Conservation (phyloP, 2,113 vertebrate species). For the Phaethon lepturus region DNA sequence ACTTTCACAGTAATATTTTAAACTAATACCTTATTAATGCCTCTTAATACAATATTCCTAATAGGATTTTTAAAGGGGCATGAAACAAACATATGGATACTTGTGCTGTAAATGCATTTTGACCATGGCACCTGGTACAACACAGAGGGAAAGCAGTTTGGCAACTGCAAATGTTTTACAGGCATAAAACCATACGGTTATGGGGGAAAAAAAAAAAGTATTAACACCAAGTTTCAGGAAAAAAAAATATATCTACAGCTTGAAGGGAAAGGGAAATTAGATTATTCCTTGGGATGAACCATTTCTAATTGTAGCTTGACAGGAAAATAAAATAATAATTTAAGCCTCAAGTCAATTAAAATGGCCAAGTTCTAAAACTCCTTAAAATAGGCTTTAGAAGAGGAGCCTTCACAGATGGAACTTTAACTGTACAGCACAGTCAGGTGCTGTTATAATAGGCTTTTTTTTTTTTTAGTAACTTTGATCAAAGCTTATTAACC, state of each 20-base stretch:
- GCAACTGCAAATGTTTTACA: neutral
- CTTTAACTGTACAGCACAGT: neutral
- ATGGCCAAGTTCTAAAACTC: neutral
- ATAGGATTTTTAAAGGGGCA: neutral
- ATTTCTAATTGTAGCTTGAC: neutral
- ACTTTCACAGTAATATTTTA: neutral
- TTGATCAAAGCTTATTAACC: constrained; percentile 52
- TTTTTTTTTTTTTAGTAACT: neutral
- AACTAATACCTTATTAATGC: neutral
- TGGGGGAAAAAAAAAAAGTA: neutral
- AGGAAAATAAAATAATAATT: neutral
- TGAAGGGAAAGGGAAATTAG: neutral
- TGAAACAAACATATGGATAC: neutral
- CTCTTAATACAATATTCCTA: neutral
- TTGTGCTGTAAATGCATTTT: neutral
- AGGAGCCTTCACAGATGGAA: neutral
- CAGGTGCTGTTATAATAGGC: neutral
- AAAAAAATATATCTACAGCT: neutral
- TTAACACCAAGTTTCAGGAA: neutral
- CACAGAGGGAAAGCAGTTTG: neutral
- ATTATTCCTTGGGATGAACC: neutral
- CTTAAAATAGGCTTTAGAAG: neutral
- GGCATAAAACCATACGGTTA: neutral
- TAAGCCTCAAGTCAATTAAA: constrained; percentile 2
- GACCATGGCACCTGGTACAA: neutral